A percentile compares a stretch with the other conserved stretches of the same genome.
These are phyloP conservation scores for Papilio helenus DNA, from an alignment of 1,140 invertebrate genomes.

Conservation along the genomic window DNA sequence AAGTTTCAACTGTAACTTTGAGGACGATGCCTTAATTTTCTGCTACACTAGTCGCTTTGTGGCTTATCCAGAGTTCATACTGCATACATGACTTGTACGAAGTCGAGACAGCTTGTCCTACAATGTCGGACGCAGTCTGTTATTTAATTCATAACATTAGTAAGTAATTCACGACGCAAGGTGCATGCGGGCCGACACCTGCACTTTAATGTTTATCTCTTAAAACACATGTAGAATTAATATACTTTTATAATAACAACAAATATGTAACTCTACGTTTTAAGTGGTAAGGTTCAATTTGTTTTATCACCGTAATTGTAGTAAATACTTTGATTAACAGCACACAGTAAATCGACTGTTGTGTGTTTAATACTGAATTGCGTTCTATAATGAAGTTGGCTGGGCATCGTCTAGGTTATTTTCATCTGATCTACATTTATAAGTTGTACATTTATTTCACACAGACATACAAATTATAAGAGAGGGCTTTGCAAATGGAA, in stretches of 20 bases:
- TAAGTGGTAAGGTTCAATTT: slow-evolving; percentile 44
- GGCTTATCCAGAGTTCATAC: background rate
- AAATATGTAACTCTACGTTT: slow-evolving; percentile 31
- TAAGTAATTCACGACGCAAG: slow-evolving; percentile 56
- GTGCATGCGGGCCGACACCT: slow-evolving; percentile 58
- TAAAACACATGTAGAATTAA: slow-evolving; percentile 45
- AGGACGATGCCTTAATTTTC: no score
- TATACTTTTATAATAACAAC: slow-evolving; percentile 31
- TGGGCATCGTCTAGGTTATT: background rate
- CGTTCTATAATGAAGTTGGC: background rate
- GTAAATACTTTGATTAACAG: slow-evolving; percentile 37
- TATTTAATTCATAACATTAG: slow-evolving; percentile 54
- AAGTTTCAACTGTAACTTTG: no score
- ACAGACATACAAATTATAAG: background rate
- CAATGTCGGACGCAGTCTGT: slow-evolving; percentile 37
- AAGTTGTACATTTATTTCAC: background rate
- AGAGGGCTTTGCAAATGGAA: background rate
- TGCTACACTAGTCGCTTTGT: background rate
- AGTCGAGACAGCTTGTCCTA: slow-evolving; percentile 11
- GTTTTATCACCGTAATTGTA: background rate
- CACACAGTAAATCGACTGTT: slow-evolving; percentile 25
- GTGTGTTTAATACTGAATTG: slow-evolving; percentile 28
- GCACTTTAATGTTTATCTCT: slow-evolving; percentile 46
- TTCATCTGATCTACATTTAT: slow-evolving; percentile 9
- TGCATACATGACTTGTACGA: background rate